These are phyloP conservation scores for Hydractinia echinata DNA, from an alignment of 30 jellyfish, hydroid and myxozoan species.

Conservation along the genomic window DNA sequence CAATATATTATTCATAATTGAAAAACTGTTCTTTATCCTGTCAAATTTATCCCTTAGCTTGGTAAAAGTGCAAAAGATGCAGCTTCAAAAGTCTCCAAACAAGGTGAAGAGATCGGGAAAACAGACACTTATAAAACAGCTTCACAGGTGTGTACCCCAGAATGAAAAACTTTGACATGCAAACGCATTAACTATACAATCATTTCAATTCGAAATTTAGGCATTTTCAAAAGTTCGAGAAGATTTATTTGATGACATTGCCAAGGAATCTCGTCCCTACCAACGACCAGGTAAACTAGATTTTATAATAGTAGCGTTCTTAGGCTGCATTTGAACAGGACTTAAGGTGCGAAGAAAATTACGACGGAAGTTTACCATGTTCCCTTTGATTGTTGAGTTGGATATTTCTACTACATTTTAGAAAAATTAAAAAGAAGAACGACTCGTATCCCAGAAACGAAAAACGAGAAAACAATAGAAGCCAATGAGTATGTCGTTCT, in stretches of 20 bases:
- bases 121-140: slow-evolving; percentile 70
- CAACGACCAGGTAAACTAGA: slow-evolving; percentile 72
- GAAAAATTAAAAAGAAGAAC: slow-evolving; percentile 23
- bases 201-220: slow-evolving; percentile 16
- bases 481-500: slow-evolving; percentile 27
- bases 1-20: background rate
- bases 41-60: slow-evolving; percentile 34
- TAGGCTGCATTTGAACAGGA: no score
- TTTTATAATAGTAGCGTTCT: background rate
- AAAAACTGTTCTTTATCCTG: background rate
- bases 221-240: slow-evolving; percentile 61
- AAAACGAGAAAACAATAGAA: slow-evolving; percentile 10
- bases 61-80: slow-evolving; percentile 80
- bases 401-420: background rate
- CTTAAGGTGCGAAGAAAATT: no score
- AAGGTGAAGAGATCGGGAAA: slow-evolving; percentile 68
- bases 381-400: no score
- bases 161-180: background rate
- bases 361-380: no score
- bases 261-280: slow-evolving; percentile 74
- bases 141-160: slow-evolving; percentile 50
- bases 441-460: slow-evolving; percentile 5
- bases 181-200: background rate
- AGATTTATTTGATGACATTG: slow-evolving; percentile 72
- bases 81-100: slow-evolving; percentile 61